Conservation (phyloP, 2,113 vertebrate species). For the Callaeas wilsoni region DNA sequence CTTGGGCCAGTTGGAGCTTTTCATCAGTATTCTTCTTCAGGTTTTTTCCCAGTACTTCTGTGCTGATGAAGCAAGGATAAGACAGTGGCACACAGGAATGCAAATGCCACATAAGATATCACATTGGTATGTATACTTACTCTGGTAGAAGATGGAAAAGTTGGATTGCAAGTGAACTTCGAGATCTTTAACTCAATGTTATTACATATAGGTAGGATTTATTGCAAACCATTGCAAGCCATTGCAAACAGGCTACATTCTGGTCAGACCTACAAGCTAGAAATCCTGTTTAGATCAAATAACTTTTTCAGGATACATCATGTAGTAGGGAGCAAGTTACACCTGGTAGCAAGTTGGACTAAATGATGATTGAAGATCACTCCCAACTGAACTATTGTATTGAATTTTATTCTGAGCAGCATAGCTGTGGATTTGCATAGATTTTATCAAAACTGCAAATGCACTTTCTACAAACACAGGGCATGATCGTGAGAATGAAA, state of each 20-base stretch:
- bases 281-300: neutral
- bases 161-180: neutral
- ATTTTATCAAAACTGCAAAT: neutral
- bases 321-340: neutral
- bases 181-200: neutral
- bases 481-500: fast-evolving
- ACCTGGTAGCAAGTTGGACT: neutral
- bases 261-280: neutral
- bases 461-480: neutral
- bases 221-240: too few relatives aligned
- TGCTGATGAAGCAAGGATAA: neutral
- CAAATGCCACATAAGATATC: neutral
- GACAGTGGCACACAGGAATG: neutral
- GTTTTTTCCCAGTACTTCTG: neutral
- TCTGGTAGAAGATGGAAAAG: neutral
- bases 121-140: neutral
- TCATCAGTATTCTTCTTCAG: neutral
- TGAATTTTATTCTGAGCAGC: neutral
- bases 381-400: neutral
- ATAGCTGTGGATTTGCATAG: neutral
- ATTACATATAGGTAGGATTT: neutral
- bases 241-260: neutral
- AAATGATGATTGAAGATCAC: neutral
- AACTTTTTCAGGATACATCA: neutral
- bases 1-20: neutral